These are phyloP conservation scores for Drosophila repletoides DNA, from an alignment of 1,140 invertebrate genomes.

Conservation along the genomic window DNA sequence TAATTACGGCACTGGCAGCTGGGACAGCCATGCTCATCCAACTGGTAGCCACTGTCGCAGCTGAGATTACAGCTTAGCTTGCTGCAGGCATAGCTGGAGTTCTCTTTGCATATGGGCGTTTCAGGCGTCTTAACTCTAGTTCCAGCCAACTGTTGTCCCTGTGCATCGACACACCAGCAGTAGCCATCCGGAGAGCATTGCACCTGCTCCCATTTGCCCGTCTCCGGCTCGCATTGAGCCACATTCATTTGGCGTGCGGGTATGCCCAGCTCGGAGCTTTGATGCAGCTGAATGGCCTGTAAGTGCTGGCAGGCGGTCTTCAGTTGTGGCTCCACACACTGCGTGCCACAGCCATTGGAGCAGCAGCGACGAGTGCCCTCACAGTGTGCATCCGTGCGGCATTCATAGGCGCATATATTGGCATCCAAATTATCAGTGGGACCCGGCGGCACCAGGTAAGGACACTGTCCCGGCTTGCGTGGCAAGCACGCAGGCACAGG, in stretches of 20 bases:
- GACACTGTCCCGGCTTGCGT: slow-evolving; percentile 90
- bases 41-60: slow-evolving; percentile 87
- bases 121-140: slow-evolving; percentile 82
- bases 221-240: slow-evolving; percentile 88
- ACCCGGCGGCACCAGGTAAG: slow-evolving; percentile 90
- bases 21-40: slow-evolving; percentile 88
- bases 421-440: slow-evolving; percentile 79
- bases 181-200: slow-evolving; percentile 90
- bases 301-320: slow-evolving; percentile 91
- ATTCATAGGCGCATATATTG: slow-evolving; percentile 89
- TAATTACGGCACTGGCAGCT: slow-evolving; percentile 90
- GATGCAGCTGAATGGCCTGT: slow-evolving; percentile 87
- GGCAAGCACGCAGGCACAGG: slow-evolving; percentile 91
- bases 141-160: slow-evolving; percentile 90
- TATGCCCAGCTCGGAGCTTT: slow-evolving; percentile 89
- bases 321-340: slow-evolving; percentile 88
- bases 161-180: slow-evolving; percentile 95
- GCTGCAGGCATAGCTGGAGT: slow-evolving; percentile 85
- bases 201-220: slow-evolving; percentile 89
- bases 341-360: slow-evolving; percentile 92
- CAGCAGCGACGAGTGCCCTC: slow-evolving; percentile 88
- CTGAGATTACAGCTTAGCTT: slow-evolving; percentile 84
- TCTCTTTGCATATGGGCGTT: slow-evolving; percentile 78
- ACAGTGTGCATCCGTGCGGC: slow-evolving; percentile 90
- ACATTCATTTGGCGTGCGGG: slow-evolving; percentile 89